Evolutionary conservation across 37 sponge, comb jelly and placozoan genomes (phyloP).

Genomic region (Aphrocallistes beatrix): DNA sequence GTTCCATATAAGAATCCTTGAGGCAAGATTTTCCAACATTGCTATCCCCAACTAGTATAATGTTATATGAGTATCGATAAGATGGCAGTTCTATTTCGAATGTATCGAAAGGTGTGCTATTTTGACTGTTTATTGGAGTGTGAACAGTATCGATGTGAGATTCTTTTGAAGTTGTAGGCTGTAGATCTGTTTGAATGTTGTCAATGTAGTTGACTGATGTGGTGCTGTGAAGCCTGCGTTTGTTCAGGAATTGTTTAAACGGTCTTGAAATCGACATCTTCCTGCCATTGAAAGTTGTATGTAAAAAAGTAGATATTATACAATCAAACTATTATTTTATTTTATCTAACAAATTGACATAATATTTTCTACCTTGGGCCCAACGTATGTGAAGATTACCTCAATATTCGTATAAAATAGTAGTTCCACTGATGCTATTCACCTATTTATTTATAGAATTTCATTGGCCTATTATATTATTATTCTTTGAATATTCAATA

Average conservation of each 20-base stretch:
- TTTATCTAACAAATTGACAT: too few relatives aligned
- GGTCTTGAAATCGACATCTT: not conserved
- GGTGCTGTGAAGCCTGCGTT: not conserved
- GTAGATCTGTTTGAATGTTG: not conserved
- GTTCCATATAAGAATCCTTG: not conserved
- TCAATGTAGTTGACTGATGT: not conserved
- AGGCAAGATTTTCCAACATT: slow-evolving; percentile 1
- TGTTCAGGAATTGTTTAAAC: not conserved
- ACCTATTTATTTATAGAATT: too few relatives aligned
- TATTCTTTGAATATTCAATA: too few relatives aligned
- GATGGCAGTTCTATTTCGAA: not conserved
- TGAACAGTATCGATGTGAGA: not conserved
- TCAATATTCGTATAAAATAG: too few relatives aligned
- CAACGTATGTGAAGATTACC: too few relatives aligned
- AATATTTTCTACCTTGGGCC: too few relatives aligned
- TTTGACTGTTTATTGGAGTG: not conserved
- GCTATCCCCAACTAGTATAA: not conserved
- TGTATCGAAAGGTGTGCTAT: not conserved
- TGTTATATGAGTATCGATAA: not conserved
- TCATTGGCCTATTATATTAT: too few relatives aligned
- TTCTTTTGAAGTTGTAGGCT: too few relatives aligned
- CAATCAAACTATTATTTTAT: too few relatives aligned
- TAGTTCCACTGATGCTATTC: too few relatives aligned
- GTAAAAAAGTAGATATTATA: too few relatives aligned
- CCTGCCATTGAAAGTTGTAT: not conserved